A percentile compares a stretch with the other conserved stretches of the same genome.
phyloP scores from a whole-genome alignment of 2,797 vertebrate species.

The Clarias laeviceps region DNA sequence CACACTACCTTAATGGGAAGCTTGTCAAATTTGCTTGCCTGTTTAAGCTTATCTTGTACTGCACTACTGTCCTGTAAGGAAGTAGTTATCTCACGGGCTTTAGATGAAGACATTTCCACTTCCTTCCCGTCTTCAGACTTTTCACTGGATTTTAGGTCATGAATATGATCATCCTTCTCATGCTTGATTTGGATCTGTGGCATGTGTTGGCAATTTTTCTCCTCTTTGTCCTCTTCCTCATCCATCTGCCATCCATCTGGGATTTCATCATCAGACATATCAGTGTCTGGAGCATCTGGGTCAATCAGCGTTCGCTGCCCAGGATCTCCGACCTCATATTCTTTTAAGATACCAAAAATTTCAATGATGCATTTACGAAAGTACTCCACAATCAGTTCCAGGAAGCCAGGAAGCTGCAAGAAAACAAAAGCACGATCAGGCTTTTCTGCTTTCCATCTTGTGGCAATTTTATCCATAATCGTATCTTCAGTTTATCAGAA shows the following conservation, averaged over 20 bases:
- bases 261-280: constrained; percentile 79
- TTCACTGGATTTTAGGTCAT: constrained; percentile 51
- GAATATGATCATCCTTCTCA: constrained; percentile 66
- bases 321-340: constrained; percentile 96
- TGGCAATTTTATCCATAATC: neutral
- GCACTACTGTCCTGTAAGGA: constrained; percentile 72
- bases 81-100: constrained; percentile 75
- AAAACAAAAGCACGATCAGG: constrained; percentile 12
- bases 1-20: constrained; percentile 93
- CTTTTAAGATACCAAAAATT: constrained; percentile 96
- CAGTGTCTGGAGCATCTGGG: constrained; percentile 81
- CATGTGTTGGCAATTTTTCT: constrained; percentile 31
- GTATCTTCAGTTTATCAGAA: neutral
- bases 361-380: constrained; percentile 97
- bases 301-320: constrained; percentile 92
- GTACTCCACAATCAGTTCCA: constrained; percentile 96
- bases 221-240: constrained; percentile 78
- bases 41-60: constrained; percentile 82
- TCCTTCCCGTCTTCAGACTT: constrained; percentile 69
- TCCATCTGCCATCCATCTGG: constrained; percentile 74
- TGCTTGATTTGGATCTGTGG: constrained; percentile 68
- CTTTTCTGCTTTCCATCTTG: neutral
- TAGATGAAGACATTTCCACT: constrained; percentile 63
- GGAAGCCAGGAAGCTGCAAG: constrained; percentile 89
- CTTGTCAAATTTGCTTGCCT: constrained; percentile 95